A percentile compares a stretch with the other conserved stretches of the same genome.
Evolutionary conservation across 2,797 vertebrate species (phyloP).

Genomic region (Peromyscus eremicus): DNA sequence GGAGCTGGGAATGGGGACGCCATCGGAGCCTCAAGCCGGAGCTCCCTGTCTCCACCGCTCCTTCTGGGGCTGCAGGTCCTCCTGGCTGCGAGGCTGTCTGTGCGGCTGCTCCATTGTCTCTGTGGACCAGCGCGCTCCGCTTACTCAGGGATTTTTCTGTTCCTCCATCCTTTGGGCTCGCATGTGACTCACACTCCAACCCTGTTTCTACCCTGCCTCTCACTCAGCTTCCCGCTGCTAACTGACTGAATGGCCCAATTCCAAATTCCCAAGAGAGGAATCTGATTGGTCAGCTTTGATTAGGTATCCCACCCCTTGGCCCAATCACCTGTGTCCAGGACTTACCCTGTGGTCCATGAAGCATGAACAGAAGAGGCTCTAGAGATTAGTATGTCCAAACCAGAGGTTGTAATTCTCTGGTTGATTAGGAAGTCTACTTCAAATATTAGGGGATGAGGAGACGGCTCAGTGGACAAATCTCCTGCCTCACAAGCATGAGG

Average conservation of each 20-base stretch:
- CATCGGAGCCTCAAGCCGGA: constrained; percentile 65
- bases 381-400: constrained; percentile 1
- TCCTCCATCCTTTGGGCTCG: constrained; percentile 63
- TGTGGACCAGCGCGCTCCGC: constrained; percentile 59
- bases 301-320: constrained; percentile 15
- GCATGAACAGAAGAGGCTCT: neutral
- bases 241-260: constrained; percentile 77
- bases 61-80: constrained; percentile 52
- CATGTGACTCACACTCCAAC: constrained; percentile 68
- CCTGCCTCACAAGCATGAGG: neutral
- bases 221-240: constrained; percentile 61
- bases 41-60: constrained; percentile 54
- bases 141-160: constrained; percentile 74
- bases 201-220: constrained; percentile 65
- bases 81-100: constrained; percentile 20
- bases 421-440: constrained; percentile 13
- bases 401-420: neutral
- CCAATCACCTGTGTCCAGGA: constrained; percentile 58
- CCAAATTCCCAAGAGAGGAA: constrained; percentile 77
- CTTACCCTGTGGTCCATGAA: neutral
- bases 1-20: constrained; percentile 52
- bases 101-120: constrained; percentile 70
- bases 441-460: too few species aligned
- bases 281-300: constrained; percentile 66
- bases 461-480: neutral